Evolutionary conservation across 2,113 vertebrate genomes (phyloP), one percentile per base, ranked within the genome.

Genomic region (Bos javanicus): DNA sequence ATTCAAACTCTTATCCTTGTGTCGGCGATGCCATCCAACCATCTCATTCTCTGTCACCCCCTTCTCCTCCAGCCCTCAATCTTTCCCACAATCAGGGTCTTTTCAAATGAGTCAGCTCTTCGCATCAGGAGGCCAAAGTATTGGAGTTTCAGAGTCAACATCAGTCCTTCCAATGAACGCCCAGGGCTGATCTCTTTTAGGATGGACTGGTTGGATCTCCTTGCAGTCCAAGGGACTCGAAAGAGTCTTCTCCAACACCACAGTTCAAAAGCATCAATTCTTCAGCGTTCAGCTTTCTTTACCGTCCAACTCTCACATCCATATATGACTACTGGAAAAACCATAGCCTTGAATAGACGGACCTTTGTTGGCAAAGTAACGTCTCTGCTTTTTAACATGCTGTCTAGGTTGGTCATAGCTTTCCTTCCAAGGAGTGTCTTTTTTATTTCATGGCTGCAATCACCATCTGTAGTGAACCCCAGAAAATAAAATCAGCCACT

Each of bases 401-500:
- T 36, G 4, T 36, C n/a, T 71, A 71, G 33, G 64, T 36, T 71
- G 17, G n/a, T 71, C 17, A 36, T 36, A 71, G 36, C n/a, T 71
- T 71, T 71, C 17, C 64, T 71, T 71, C 2, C n/a, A 71, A 71
- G 17, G 64, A 71, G 64, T 36, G 0, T 71, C 9, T 36, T 36
- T 71, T 71, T 71, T 2, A 71, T 71, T 71, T 36, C 64, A 71
- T 6, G 1, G 9, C 17, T 71, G 64, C n/a, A 21, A 5, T 36
- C n/a, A 36, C 17, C 64, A 71, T 71, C n/a, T 71, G 64, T 19
- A 71, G 9, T 36, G 64, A 71, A 2, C 4, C n/a, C n/a, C 1
- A 0, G 0, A 67, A 67, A 67, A 67, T 67, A 36, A 67, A 67
- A 19, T 36, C 64, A 36, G 64, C 17, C n/a, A 67, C n/a, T 36